Percentiles rank a stretch among this genome's conserved stretches.
These are phyloP conservation scores for Hypena proboscidalis DNA, from an alignment of 2,888 invertebrate species.

Conservation along the genomic window DNA sequence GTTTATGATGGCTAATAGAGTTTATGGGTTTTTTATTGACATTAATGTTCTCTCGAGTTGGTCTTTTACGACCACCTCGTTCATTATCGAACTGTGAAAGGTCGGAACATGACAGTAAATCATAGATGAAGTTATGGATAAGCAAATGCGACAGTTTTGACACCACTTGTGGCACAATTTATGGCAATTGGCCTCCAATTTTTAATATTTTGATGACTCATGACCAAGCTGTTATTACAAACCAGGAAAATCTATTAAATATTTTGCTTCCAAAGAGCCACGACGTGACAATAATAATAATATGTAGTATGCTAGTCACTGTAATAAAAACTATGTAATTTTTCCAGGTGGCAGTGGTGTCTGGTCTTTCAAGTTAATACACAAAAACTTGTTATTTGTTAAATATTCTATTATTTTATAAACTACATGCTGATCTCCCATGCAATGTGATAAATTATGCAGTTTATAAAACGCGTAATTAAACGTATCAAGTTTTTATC, in stretches of 20 bases:
- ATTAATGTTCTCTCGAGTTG: slow-evolving; percentile 82
- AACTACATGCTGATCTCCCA: slow-evolving; percentile 17
- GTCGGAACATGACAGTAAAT: slow-evolving; percentile 80
- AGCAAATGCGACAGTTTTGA: slow-evolving; percentile 50
- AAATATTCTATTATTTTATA: slow-evolving; percentile 20
- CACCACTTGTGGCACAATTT: slow-evolving; percentile 50
- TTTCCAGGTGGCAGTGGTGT: too few species aligned
- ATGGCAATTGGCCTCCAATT: slow-evolving; percentile 47
- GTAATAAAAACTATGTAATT: too few species aligned
- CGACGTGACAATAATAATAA: too few species aligned
- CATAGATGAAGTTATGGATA: slow-evolving; percentile 70
- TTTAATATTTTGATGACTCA: slow-evolving; percentile 19
- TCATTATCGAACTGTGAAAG: slow-evolving; percentile 82
- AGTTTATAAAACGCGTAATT: slow-evolving; percentile 54
- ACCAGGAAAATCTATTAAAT: too few species aligned
- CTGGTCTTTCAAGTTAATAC: too few species aligned
- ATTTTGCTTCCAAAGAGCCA: too few species aligned
- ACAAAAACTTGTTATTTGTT: too few species aligned
- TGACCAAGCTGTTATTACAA: too few species aligned
- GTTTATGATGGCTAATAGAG: slow-evolving; percentile 82
- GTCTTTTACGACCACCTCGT: slow-evolving; percentile 81
- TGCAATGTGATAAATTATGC: slow-evolving; percentile 51
- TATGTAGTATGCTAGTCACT: too few species aligned
- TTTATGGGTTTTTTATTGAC: slow-evolving; percentile 85
- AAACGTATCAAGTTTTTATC: slow-evolving; percentile 62